Evolutionary conservation across 1,140 invertebrate genomes (phyloP).

Genomic region (Ctenoplectra terminalis): DNA sequence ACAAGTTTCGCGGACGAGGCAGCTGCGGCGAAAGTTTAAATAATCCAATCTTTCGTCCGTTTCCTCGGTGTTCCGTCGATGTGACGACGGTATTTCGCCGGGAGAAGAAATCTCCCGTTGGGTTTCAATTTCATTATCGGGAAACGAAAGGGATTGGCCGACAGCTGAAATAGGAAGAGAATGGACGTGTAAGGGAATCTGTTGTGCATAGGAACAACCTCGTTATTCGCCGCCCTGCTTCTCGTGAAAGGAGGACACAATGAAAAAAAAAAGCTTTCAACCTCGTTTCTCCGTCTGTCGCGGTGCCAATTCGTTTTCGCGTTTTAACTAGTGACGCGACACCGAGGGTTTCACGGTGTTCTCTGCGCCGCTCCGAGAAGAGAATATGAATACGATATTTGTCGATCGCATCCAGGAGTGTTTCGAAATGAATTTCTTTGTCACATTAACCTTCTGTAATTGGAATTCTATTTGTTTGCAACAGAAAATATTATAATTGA

Average conservation of each 20-base stretch:
- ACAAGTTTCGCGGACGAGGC: constrained; percentile 39
- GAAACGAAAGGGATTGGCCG: constrained; percentile 15
- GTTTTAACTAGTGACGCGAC: constrained; percentile 3
- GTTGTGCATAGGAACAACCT: constrained; percentile 40
- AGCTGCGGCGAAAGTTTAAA: constrained; percentile 54
- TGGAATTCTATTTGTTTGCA: too few species aligned
- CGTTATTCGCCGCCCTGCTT: background rate
- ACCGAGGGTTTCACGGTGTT: background rate
- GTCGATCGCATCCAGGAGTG: background rate
- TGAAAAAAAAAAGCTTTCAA: constrained; percentile 28
- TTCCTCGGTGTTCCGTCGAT: background rate
- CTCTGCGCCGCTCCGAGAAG: too few species aligned
- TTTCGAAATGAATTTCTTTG: background rate
- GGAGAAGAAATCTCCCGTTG: background rate
- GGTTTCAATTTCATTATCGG: constrained; percentile 53
- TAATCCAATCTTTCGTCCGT: constrained; percentile 53
- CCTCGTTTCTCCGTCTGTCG: background rate
- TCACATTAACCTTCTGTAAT: too few species aligned
- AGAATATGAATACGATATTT: background rate
- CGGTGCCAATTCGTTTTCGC: constrained; percentile 29
- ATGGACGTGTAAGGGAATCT: constrained; percentile 24
- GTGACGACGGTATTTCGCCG: background rate
- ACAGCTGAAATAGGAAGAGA: constrained; percentile 5
- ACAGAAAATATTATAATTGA: too few species aligned
- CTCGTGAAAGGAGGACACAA: background rate